Conservation (phyloP, 2,888 invertebrate species). For the Proisotoma minuta region DNA sequence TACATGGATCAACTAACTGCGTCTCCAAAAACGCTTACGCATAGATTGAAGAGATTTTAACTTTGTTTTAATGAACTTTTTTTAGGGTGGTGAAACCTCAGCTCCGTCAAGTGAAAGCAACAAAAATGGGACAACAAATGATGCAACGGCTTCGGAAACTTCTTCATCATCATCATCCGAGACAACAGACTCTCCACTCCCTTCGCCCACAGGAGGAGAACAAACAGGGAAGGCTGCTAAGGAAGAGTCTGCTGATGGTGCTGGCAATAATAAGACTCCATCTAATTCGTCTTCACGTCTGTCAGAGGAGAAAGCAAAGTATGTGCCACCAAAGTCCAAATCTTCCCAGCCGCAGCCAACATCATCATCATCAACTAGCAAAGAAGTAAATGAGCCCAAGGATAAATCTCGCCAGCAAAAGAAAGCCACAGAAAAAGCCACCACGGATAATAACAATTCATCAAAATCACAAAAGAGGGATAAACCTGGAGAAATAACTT, state of each 20-base stretch:
- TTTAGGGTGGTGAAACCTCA: no score
- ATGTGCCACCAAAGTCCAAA: not conserved
- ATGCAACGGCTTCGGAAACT: not conserved
- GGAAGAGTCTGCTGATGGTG: no score
- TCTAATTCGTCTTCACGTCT: not conserved
- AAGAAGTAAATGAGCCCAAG: conserved; percentile 11
- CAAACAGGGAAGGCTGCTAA: no score
- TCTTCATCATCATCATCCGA: not conserved
- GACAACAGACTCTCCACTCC: not conserved
- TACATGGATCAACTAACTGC: no score
- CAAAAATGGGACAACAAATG: no score
- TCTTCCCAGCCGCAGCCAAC: no score
- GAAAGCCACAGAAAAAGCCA: not conserved
- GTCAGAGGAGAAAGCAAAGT: not conserved
- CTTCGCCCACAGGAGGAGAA: not conserved
- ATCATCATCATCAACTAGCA: no score
- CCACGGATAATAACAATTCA: not conserved
- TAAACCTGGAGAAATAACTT: conserved; percentile 15
- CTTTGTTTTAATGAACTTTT: no score
- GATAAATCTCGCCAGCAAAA: conserved; percentile 1
- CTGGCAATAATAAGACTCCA: not conserved
- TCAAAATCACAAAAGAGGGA: conserved; percentile 1
- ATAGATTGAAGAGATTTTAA: no score
- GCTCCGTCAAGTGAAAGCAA: no score
- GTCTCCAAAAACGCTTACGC: no score